Evolutionary conservation across 2,888 invertebrate genomes (phyloP).

Genomic region (Latrodectus elegans): DNA sequence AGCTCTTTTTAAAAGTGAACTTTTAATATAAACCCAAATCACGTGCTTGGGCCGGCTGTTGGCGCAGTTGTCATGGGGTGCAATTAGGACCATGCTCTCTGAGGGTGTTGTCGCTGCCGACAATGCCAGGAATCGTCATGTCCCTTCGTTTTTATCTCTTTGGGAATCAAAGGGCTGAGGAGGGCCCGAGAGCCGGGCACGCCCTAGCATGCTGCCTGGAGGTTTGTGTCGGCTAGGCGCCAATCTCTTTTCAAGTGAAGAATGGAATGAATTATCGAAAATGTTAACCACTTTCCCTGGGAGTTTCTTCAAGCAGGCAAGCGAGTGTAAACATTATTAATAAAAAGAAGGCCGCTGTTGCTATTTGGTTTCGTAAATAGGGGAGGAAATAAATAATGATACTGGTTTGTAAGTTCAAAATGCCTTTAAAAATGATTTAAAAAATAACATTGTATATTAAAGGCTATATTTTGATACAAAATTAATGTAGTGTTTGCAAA

Average conservation of each 20-base stretch:
- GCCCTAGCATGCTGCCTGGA: conserved; percentile 26
- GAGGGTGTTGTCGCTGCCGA: conserved; percentile 37
- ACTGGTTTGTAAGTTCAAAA: no score
- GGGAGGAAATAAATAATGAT: no score
- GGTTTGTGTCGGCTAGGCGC: conserved; percentile 36
- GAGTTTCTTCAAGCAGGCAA: no score
- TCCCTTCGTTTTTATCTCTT: conserved; percentile 18
- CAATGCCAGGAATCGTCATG: neutral
- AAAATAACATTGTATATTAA: no score
- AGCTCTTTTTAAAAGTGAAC: neutral
- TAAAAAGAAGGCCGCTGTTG: no score
- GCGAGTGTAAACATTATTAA: no score
- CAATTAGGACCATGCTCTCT: conserved; percentile 28
- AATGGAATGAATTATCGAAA: no score
- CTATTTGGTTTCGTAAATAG: no score
- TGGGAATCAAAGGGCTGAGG: conserved; percentile 40
- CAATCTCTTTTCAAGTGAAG: neutral
- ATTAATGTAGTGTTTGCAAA: no score
- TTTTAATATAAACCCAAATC: neutral
- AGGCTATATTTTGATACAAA: no score
- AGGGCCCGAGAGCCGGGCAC: conserved; percentile 34
- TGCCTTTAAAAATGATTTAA: no score
- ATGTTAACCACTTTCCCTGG: no score
- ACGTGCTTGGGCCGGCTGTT: neutral
- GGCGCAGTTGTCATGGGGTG: conserved; percentile 31